Evolutionary conservation across 2,113 vertebrate species (phyloP).

Genomic region (Cisticola juncidis): DNA sequence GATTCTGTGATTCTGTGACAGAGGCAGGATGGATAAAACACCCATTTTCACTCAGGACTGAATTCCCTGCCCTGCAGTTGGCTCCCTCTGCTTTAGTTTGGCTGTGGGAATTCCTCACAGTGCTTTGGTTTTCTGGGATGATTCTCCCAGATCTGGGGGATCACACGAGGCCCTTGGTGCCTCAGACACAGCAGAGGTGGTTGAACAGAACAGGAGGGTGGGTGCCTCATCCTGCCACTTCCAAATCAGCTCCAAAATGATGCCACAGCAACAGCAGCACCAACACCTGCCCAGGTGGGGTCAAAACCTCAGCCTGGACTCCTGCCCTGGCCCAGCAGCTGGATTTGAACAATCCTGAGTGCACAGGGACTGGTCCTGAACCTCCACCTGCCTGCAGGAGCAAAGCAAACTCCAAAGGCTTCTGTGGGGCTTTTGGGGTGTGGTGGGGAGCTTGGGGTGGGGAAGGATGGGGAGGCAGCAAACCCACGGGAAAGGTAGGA

Average conservation of each 20-base stretch:
- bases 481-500: background rate
- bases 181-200: background rate
- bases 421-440: background rate
- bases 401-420: background rate
- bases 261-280: background rate
- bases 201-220: background rate
- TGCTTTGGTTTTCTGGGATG: background rate
- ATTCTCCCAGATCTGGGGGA: background rate
- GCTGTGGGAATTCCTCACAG: background rate
- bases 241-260: background rate
- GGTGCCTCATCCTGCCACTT: background rate
- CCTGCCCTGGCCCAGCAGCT: background rate
- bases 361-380: background rate
- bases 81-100: background rate
- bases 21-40: background rate
- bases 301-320: background rate
- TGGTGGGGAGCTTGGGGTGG: background rate
- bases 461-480: background rate
- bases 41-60: background rate
- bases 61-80: background rate
- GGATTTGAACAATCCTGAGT: background rate
- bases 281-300: background rate
- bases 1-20: background rate
- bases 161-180: rapidly evolving
- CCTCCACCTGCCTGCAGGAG: background rate